Evolutionary conservation across 2,888 invertebrate genomes (phyloP).

Genomic region (Lepidonotus clava): DNA sequence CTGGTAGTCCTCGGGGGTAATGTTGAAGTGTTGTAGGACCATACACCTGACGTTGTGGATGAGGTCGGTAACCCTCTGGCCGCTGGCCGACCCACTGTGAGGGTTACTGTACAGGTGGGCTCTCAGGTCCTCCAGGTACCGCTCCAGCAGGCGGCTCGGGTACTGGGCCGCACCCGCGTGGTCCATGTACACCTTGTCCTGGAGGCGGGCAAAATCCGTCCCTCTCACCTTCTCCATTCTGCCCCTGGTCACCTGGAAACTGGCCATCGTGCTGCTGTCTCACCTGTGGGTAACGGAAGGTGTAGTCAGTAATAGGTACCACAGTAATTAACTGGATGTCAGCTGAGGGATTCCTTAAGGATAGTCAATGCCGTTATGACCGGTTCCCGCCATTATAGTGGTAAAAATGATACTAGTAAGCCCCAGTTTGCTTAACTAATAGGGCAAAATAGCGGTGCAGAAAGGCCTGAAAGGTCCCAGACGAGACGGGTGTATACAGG

Average conservation of each 20-base stretch:
- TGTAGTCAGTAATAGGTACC: too few relatives aligned
- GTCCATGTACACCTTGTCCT: slow-evolving; percentile 86
- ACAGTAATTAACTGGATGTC: too few relatives aligned
- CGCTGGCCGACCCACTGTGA: slow-evolving; percentile 88
- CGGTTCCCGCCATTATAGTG: too few relatives aligned
- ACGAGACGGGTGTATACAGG: too few relatives aligned
- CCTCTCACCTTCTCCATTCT: neutral
- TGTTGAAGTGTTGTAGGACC: slow-evolving; percentile 91
- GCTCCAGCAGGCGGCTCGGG: slow-evolving; percentile 87
- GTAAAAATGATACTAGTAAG: too few relatives aligned
- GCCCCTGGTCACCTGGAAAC: neutral
- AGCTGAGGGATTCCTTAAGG: too few relatives aligned
- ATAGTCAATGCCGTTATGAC: too few relatives aligned
- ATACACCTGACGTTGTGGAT: slow-evolving; percentile 80
- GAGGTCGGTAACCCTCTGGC: slow-evolving; percentile 81
- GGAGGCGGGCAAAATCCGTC: neutral
- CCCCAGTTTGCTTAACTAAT: too few relatives aligned
- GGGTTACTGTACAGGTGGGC: slow-evolving; percentile 93
- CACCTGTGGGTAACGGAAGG: neutral
- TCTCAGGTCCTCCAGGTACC: slow-evolving; percentile 85
- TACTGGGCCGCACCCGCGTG: slow-evolving; percentile 93
- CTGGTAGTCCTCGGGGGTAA: slow-evolving; percentile 88
- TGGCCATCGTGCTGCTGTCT: neutral
- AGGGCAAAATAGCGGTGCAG: too few relatives aligned
- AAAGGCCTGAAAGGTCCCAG: too few relatives aligned